Evolutionary conservation across 1,140 invertebrate species (phyloP), one percentile per base, ranked within the genome.

Genomic region (Drosophila sturtevanti): DNA sequence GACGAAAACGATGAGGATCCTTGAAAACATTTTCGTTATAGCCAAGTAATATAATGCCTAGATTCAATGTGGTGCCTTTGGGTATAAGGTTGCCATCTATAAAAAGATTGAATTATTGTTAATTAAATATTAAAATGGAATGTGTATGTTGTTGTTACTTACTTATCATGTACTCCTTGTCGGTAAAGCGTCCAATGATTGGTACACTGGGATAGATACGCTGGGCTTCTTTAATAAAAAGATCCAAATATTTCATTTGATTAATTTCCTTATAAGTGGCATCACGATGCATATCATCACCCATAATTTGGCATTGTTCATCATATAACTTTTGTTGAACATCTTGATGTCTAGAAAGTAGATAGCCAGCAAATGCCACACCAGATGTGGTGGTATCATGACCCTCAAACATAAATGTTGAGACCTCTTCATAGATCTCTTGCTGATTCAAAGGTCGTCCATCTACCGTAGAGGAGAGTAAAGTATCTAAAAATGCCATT

Each of bases 1-100:
- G 97, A 79, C 95, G 92, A 79, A 96, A 98, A n/a, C 91, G 92
- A 14, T 96, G 92, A 0, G 97, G 97, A 77, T 97, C 94, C 35
- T 95, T 94, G 87, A 95, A 97, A 38, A 92, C 18, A 0, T 92
- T 90, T 1, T 90, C 86, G 52, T 91, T 79, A 5, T 91, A 90
- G 9, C 90, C 90, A 56, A 91, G 22, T 0, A 71, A 35, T 10
- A 89, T 73, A 0, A 90, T 24, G 0, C 38, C 70, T 5, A 91
- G 6, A 52, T 79, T 89, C 0, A 91, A 21, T 0, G 78, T 81
- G 9, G 76, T 77, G n/a, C 77, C 78, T 22, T 81, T 72, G n/a
- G 90, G 85, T 16, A 90, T 35, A 0, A 69, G 1, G 7, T 64
- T 79, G 12, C 85, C 90, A 79, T 81, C 87, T 91, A 18, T n/a